Evolutionary conservation across 2,113 vertebrate genomes (phyloP).

Genomic region (Amblyornis subalaris): DNA sequence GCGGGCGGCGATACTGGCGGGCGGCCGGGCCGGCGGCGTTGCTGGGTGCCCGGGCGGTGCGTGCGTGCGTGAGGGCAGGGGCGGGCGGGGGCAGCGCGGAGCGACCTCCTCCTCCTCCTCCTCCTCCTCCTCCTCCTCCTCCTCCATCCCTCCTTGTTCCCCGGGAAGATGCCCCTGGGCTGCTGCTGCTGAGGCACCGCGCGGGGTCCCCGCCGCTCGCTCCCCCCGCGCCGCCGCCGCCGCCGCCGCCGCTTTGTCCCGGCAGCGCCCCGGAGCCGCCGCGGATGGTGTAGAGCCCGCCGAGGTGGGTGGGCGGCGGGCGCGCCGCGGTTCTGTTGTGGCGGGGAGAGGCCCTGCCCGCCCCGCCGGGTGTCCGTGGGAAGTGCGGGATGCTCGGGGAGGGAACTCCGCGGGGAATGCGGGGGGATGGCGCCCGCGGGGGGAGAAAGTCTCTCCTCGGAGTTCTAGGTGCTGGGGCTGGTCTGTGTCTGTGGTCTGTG

Average conservation of each 20-base stretch:
- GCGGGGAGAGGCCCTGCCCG: background rate
- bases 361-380: background rate
- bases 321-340: background rate
- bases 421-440: background rate
- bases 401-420: background rate
- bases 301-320: conserved; percentile 64
- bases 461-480: background rate
- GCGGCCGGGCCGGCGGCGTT: conserved; percentile 56
- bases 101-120: too few species aligned
- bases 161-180: conserved; percentile 43
- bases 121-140: background rate
- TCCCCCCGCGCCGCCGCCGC: background rate
- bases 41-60: conserved; percentile 61
- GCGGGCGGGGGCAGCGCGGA: too few species aligned
- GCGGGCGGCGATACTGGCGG: conserved; percentile 64
- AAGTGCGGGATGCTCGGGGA: background rate
- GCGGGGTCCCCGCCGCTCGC: background rate
- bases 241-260: background rate
- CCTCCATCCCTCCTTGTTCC: too few species aligned
- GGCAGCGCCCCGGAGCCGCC: conserved; percentile 18
- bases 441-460: background rate
- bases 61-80: conserved; percentile 30
- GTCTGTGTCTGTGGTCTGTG: background rate
- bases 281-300: conserved; percentile 68
- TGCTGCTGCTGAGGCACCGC: conserved; percentile 24